Conservation (phyloP, 92 coral and sea anemone genomes). For the Paramuricea clavata region DNA sequence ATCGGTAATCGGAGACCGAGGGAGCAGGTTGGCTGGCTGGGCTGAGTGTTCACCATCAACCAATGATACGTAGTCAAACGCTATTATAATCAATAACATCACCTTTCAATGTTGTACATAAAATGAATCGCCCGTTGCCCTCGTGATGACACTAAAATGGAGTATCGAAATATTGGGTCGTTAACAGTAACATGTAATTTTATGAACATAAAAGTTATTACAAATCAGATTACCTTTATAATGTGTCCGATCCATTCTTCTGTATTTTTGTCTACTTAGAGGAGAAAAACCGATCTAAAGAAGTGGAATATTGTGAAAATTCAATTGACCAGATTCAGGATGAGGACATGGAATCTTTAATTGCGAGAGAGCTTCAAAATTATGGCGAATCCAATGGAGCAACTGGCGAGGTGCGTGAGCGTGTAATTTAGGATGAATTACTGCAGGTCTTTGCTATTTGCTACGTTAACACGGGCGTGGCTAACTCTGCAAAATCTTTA, state of each 20-base stretch:
- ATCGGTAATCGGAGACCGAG: too few species aligned
- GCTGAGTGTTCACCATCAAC: too few species aligned
- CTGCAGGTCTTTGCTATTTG: not conserved
- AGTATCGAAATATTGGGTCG: not conserved
- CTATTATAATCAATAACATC: too few species aligned
- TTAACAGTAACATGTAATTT: not conserved
- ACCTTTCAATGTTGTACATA: too few species aligned
- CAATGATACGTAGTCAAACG: too few species aligned
- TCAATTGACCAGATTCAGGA: not conserved
- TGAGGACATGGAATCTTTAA: not conserved
- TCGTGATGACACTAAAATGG: not conserved
- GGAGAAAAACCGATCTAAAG: not conserved
- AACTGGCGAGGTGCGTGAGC: constrained; percentile 1
- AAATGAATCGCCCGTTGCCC: too few species aligned
- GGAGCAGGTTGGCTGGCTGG: too few species aligned
- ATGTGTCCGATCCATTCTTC: not conserved
- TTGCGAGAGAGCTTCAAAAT: not conserved
- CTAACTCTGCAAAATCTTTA: not conserved
- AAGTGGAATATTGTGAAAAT: not conserved
- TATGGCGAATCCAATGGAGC: not conserved
- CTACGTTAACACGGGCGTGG: not conserved
- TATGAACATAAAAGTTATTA: not conserved
- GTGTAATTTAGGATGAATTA: constrained; percentile 2
- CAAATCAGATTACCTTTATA: not conserved
- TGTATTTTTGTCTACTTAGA: not conserved